Evolutionary conservation across 1,140 invertebrate genomes (phyloP).

Genomic region (Latrodectus geometricus): DNA sequence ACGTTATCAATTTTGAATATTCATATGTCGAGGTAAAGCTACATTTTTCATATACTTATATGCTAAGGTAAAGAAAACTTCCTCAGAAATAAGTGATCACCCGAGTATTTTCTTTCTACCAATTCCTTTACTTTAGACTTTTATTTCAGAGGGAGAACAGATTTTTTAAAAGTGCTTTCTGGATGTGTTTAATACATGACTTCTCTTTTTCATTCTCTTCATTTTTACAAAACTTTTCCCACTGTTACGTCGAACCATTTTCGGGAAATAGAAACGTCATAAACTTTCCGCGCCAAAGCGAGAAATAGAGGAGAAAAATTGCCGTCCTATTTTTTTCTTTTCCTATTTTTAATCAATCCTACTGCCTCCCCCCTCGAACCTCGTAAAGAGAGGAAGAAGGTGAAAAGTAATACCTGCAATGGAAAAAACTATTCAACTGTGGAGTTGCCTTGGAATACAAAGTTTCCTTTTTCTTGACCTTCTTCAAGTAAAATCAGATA

Average conservation of each 20-base stretch:
- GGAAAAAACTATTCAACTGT: constrained; percentile 18
- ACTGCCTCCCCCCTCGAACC: neutral
- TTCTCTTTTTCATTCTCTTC: neutral
- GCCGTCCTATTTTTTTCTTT: neutral
- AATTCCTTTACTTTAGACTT: neutral
- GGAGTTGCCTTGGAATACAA: neutral
- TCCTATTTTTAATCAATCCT: constrained; percentile 34
- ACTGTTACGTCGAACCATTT: constrained; percentile 11
- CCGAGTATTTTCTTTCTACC: neutral
- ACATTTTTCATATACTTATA: no score
- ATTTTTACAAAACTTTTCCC: neutral
- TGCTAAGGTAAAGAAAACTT: neutral
- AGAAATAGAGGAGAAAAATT: constrained; percentile 12
- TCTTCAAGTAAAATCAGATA: constrained; percentile 22
- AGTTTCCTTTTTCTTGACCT: neutral
- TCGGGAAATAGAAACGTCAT: constrained; percentile 32
- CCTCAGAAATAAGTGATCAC: neutral
- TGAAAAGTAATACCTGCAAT: constrained; percentile 40
- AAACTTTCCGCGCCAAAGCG: constrained; percentile 22
- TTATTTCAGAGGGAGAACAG: neutral
- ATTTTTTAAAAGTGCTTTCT: neutral
- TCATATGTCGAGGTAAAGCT: no score
- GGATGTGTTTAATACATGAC: neutral
- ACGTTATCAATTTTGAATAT: no score
- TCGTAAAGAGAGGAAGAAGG: constrained; percentile 20